phyloP scores from a whole-genome alignment of 2,113 vertebrate species.

The Epinephelus cyanopodus region DNA sequence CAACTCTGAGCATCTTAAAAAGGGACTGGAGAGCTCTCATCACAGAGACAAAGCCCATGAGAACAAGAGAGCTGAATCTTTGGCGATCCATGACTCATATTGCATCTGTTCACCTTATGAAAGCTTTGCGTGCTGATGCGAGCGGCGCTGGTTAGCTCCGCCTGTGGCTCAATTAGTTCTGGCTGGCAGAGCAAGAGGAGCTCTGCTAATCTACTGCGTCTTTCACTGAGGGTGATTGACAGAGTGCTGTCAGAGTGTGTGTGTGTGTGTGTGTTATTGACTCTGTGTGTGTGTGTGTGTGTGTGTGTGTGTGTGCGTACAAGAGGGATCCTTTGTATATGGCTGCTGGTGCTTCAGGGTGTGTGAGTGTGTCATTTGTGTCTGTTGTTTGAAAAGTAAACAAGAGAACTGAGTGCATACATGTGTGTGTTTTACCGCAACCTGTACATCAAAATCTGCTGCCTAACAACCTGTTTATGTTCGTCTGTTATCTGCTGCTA shows the following conservation, averaged over 20 bases:
- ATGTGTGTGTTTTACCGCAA: neutral
- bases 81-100: slow-evolving; percentile 49
- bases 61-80: slow-evolving; percentile 9
- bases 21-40: neutral
- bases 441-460: neutral
- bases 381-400: slow-evolving; percentile 11
- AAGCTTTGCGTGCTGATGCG: slow-evolving; percentile 50
- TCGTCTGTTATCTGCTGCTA: neutral
- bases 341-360: slow-evolving; percentile 1
- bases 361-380: neutral
- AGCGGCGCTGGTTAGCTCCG: slow-evolving; percentile 25
- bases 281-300: neutral
- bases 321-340: slow-evolving; percentile 11
- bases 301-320: neutral
- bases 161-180: slow-evolving; percentile 74
- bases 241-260: slow-evolving; percentile 14
- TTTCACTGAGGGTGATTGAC: slow-evolving; percentile 56
- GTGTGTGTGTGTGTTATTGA: too few relatives aligned
- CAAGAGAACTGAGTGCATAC: neutral
- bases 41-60: slow-evolving; percentile 1
- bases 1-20: slow-evolving; percentile 8
- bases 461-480: neutral
- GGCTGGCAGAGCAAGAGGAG: slow-evolving; percentile 68
- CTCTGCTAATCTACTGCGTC: slow-evolving; percentile 59
- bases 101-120: slow-evolving; percentile 59